These are phyloP conservation scores for Neoitamus cyanurus DNA, from an alignment of 2,888 invertebrate genomes.

Conservation along the genomic window DNA sequence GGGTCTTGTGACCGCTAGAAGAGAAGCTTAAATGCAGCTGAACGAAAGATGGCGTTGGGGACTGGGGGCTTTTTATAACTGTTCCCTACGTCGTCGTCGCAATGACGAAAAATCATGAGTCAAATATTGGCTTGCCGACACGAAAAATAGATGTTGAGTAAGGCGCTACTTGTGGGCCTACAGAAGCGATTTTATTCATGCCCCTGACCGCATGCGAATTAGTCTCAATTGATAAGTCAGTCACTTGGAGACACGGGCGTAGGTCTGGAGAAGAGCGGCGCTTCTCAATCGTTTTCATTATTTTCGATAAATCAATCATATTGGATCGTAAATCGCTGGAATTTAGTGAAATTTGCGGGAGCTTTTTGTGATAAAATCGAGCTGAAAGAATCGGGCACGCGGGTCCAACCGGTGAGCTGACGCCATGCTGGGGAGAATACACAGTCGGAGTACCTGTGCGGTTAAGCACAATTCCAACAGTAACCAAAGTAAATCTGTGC, in stretches of 20 bases:
- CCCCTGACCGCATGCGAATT: conserved; percentile 9
- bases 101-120: conserved; percentile 16
- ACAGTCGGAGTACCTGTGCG: not conserved
- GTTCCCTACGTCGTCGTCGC: not conserved
- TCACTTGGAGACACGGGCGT: not conserved
- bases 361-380: not conserved
- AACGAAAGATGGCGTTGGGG: not conserved
- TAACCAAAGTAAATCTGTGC: not conserved
- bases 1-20: not conserved
- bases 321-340: not conserved
- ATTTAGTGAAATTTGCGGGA: not conserved
- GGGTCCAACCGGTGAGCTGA: not conserved
- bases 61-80: not conserved
- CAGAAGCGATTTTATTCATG: conserved; percentile 11
- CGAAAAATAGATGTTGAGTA: conserved; percentile 41
- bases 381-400: not conserved
- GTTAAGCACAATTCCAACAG: not conserved
- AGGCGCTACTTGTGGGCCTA: not conserved
- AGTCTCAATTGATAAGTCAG: conserved; percentile 19
- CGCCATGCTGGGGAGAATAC: conserved; percentile 17
- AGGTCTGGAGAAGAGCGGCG: not conserved
- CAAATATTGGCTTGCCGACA: not conserved
- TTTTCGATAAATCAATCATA: not conserved
- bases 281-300: not conserved
- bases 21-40: not conserved